These are phyloP conservation scores for Oophaga sylvatica DNA, from an alignment of 2,797 vertebrate species.

Conservation along the genomic window DNA sequence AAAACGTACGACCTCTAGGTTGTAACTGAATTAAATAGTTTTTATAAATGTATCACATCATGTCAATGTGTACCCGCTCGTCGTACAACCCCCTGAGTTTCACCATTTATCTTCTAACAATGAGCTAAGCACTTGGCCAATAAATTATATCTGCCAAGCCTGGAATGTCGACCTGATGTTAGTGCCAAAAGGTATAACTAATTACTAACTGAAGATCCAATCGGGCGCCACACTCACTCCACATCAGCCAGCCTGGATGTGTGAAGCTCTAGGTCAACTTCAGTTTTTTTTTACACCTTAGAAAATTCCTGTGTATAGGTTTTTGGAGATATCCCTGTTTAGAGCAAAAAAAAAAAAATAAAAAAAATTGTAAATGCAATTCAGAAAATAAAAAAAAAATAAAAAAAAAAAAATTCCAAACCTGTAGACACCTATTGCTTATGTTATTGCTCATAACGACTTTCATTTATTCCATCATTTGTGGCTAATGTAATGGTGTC, in stretches of 20 bases:
- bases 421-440: not conserved
- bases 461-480: too few relatives aligned
- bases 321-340: not conserved
- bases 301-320: not conserved
- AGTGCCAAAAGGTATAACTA: not conserved
- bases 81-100: not conserved
- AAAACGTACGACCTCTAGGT: too few relatives aligned
- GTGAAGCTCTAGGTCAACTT: not conserved
- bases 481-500: too few relatives aligned
- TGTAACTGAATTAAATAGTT: not conserved
- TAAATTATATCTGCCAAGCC: not conserved
- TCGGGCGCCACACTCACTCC: not conserved
- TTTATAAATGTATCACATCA: not conserved
- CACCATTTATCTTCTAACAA: conserved; percentile 14
- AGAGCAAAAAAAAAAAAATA: not conserved
- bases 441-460: not conserved
- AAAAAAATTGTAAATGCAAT: too few relatives aligned
- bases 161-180: not conserved
- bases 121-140: not conserved
- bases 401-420: too few relatives aligned
- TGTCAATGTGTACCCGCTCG: not conserved
- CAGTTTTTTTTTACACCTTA: not conserved
- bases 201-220: conserved; percentile 7
- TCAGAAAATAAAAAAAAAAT: too few relatives aligned
- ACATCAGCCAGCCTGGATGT: not conserved